phyloP scores from a whole-genome alignment of 2,113 vertebrate genomes.

The Origma solitaria region DNA sequence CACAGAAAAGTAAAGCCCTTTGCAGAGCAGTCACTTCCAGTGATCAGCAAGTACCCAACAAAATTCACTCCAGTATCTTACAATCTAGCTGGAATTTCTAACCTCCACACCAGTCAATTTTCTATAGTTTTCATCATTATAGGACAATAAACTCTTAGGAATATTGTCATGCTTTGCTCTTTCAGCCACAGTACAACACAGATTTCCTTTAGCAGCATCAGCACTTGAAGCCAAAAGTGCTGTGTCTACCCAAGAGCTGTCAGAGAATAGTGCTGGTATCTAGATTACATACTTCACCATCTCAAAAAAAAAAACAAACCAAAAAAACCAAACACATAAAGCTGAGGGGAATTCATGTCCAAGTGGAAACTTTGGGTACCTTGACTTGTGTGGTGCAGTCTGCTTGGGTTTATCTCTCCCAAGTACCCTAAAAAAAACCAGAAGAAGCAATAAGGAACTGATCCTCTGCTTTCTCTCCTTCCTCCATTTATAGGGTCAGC shows the following conservation, averaged over 20 bases:
- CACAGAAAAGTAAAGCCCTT: background rate
- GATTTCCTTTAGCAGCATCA: background rate
- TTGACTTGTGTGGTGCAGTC: background rate
- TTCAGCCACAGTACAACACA: background rate
- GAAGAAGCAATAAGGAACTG: background rate
- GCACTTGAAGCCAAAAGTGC: rapidly evolving
- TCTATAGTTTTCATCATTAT: background rate
- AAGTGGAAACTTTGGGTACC: background rate
- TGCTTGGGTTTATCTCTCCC: background rate
- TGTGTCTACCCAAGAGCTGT: background rate
- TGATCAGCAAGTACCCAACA: background rate
- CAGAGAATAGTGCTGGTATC: rapidly evolving
- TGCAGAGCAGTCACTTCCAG: background rate
- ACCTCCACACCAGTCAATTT: background rate
- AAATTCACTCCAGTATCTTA: background rate
- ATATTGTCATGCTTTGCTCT: background rate
- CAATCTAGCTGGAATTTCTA: background rate
- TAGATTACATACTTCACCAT: background rate
- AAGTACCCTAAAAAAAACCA: background rate
- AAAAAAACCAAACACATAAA: background rate
- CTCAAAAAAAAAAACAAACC: too few species aligned
- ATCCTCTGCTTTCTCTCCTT: background rate
- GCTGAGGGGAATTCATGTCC: background rate
- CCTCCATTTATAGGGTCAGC: background rate
- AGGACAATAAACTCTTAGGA: background rate